Conservation (phyloP, 2,113 vertebrate genomes). For the Polyodon spathula region DNA sequence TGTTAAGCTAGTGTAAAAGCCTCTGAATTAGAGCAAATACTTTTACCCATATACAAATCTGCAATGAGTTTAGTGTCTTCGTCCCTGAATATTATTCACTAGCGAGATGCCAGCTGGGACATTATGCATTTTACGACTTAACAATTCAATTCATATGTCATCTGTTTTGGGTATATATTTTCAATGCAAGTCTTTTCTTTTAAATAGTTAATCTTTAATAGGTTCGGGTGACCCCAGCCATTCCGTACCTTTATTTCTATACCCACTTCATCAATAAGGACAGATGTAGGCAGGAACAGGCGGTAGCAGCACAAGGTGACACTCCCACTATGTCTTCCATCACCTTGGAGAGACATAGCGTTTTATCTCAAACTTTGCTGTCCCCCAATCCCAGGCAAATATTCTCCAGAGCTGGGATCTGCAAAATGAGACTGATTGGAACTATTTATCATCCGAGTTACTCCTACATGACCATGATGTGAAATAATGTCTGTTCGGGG, state of each 20-base stretch:
- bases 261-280: slow-evolving; percentile 36
- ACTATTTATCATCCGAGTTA: slow-evolving; percentile 48
- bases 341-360: slow-evolving; percentile 41
- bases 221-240: slow-evolving; percentile 20
- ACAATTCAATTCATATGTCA: slow-evolving; percentile 64
- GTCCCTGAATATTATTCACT: too few relatives aligned
- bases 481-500: slow-evolving; percentile 23
- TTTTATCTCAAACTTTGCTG: slow-evolving; percentile 10
- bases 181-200: slow-evolving; percentile 22
- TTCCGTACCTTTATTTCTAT: slow-evolving; percentile 1
- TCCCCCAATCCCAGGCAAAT: slow-evolving; percentile 26
- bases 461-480: slow-evolving; percentile 36
- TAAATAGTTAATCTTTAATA: slow-evolving; percentile 29
- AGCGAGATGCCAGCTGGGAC: slow-evolving; percentile 48
- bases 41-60: too few relatives aligned
- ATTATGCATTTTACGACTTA: slow-evolving; percentile 54
- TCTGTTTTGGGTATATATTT: slow-evolving; percentile 34
- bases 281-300: slow-evolving; percentile 30
- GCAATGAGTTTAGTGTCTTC: too few relatives aligned
- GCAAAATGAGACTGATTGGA: slow-evolving; percentile 60
- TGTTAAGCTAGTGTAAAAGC: too few relatives aligned
- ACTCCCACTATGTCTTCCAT: slow-evolving; percentile 36
- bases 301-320: slow-evolving; percentile 47
- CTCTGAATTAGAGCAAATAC: too few relatives aligned
- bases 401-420: slow-evolving; percentile 53